phyloP scores from a whole-genome alignment of 2,888 invertebrate genomes.

The Sylvicola cinctus region DNA sequence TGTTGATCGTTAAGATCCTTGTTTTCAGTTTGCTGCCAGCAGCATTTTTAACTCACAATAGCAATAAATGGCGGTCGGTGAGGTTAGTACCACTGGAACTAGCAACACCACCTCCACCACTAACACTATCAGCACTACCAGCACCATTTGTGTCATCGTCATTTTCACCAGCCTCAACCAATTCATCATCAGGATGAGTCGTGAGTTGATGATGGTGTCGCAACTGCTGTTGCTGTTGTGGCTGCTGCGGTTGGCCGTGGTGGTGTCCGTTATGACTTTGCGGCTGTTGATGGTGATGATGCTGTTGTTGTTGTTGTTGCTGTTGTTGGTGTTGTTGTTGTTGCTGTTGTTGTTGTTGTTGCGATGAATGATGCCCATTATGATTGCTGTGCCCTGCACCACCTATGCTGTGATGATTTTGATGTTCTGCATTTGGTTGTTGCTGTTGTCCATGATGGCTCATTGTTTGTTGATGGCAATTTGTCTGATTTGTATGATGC shows the following conservation, averaged over 20 bases:
- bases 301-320: slow-evolving; percentile 6
- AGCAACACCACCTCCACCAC: background rate
- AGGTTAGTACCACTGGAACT: background rate
- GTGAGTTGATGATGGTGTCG: too few species aligned
- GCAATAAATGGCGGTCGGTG: slow-evolving; percentile 5
- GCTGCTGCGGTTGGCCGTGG: background rate
- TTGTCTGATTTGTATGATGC: slow-evolving; percentile 6
- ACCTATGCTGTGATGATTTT: background rate
- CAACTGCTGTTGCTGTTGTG: background rate
- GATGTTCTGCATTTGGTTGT: slow-evolving; percentile 1
- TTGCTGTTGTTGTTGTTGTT: slow-evolving; percentile 4
- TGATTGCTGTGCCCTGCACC: too few species aligned
- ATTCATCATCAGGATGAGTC: too few species aligned
- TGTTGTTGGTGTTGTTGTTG: background rate
- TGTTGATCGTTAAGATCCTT: too few species aligned
- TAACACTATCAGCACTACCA: slow-evolving; percentile 3
- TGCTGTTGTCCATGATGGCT: slow-evolving; percentile 5
- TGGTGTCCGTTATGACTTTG: background rate
- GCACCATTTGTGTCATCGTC: background rate
- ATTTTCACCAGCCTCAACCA: slow-evolving; percentile 3
- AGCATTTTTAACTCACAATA: slow-evolving; percentile 3
- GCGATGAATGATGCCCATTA: slow-evolving; percentile 2
- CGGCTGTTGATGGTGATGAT: slow-evolving; percentile 3
- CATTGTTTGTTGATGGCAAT: slow-evolving; percentile 5
- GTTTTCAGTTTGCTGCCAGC: too few species aligned